Evolutionary conservation across 2,888 invertebrate genomes (phyloP), one percentile per base, ranked within the genome.

Genomic region (Dryobota labecula): DNA sequence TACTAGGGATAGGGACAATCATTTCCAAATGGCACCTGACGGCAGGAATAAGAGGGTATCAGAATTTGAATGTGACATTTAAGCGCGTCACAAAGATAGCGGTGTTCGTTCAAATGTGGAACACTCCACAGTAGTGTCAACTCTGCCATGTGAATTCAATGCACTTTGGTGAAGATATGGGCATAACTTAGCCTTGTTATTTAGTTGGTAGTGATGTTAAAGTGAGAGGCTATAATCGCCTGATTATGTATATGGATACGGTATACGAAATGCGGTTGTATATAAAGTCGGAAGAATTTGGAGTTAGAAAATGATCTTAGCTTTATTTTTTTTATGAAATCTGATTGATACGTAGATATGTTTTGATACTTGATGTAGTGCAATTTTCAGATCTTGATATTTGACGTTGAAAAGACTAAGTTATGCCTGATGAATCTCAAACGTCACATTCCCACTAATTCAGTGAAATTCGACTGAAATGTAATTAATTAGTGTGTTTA

Each of bases 61-160:
- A 7, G 97, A 97, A 89, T 97, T 97, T 86, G 97, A 97, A 89
- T 97, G 97, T 89, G 97, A 97, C 91, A 97, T 97, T 82, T 92
- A 84, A 86, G 33, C 18, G 54, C 27, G 20, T 24, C 33, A 54
- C 8, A 11, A 70, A 68, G 30, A 66, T 49, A 63, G 71, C 53
- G 24, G 66, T 53, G 45, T 58, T 63, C 2, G 43, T 70, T 77
- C 43, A 58, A 53, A 58, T 7, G 36, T 72, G 51, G 53, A 51
- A 69, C 18, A 1, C 11, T 58, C 43, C 43, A 27, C 63, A 38
- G 27, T 36, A 53, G 47, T 51, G 18, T 36, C 30, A 53, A 65
- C 63, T 61, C 36, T 20, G 49, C 30, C 24, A 15, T 20, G 53
- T 56, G 67, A 20, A 8, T 38, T 30, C 2, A 47, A 13, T 24